A percentile compares a stretch with the other conserved stretches of the same genome.
Conservation (phyloP, 2,888 invertebrate species). For the Orthosia cruda region DNA sequence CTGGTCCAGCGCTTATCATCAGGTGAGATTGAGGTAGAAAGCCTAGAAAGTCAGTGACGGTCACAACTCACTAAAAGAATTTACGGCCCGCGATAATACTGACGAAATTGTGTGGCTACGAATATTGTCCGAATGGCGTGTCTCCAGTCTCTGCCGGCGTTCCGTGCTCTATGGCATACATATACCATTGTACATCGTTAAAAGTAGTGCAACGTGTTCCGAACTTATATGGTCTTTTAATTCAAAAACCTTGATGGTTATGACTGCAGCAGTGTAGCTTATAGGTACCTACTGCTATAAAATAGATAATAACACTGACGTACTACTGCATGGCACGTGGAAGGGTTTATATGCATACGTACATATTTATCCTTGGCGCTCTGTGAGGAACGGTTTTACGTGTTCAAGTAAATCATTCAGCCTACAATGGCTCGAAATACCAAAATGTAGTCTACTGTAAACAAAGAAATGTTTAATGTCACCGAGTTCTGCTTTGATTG, state of each 20-base stretch:
- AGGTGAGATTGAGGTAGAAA: neutral
- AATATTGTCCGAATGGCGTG: too few species aligned
- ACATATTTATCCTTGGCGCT: neutral
- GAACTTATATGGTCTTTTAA: slow-evolving; percentile 13
- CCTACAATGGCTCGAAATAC: neutral
- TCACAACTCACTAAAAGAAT: neutral
- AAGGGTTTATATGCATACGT: neutral
- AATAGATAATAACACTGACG: too few species aligned
- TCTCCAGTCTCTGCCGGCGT: neutral
- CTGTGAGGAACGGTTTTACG: neutral
- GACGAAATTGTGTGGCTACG: neutral
- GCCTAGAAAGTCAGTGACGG: neutral
- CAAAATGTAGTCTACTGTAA: neutral
- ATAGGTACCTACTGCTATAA: neutral
- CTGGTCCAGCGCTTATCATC: neutral
- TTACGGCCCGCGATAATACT: neutral
- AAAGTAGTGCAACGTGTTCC: slow-evolving; percentile 4
- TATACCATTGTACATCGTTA: neutral
- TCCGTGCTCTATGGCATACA: neutral
- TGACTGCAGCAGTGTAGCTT: neutral
- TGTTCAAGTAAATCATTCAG: neutral
- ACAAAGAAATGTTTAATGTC: neutral
- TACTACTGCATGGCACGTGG: neutral
- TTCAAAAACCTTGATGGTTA: slow-evolving; percentile 2
- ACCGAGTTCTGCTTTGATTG: neutral